A percentile compares a stretch with the other conserved stretches of the same genome.
Conservation (phyloP, 1,140 invertebrate genomes). For the Reticulitermes speratus region DNA sequence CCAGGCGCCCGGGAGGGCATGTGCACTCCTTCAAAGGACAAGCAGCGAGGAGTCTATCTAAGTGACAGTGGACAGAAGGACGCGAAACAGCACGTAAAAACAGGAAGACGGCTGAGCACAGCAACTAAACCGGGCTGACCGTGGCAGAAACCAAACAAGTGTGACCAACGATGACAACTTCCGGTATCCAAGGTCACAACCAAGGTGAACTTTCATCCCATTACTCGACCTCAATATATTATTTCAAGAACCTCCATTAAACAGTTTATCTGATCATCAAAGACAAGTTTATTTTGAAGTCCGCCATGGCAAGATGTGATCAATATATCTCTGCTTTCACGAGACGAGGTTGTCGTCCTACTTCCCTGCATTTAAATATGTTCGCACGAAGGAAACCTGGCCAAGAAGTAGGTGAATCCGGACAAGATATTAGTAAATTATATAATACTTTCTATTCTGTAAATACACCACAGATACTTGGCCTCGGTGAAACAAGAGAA, state of each 20-base stretch:
- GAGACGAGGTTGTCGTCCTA: not conserved
- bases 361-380: not conserved
- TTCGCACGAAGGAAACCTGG: not conserved
- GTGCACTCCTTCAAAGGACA: not conserved
- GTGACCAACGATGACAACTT: conserved; percentile 2
- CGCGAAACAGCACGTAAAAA: not conserved
- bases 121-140: not conserved
- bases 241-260: not conserved
- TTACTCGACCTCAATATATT: not conserved
- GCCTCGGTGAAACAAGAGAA: not conserved
- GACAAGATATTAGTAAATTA: not conserved
- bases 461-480: not conserved
- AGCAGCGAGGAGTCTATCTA: not conserved
- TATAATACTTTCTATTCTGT: not conserved
- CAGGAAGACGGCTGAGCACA: not conserved
- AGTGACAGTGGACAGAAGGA: not conserved
- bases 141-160: conserved; percentile 1
- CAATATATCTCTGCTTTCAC: not conserved
- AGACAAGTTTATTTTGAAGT: conserved; percentile 7
- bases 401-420: not conserved
- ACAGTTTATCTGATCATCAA: not conserved
- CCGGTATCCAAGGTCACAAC: not conserved
- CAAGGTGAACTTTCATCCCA: conserved; percentile 18
- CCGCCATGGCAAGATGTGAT: not conserved
- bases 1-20: too few relatives aligned